Evolutionary conservation across 2,888 invertebrate species (phyloP), one percentile per base, ranked within the genome.

Genomic region (Schrankia costaestrigalis): DNA sequence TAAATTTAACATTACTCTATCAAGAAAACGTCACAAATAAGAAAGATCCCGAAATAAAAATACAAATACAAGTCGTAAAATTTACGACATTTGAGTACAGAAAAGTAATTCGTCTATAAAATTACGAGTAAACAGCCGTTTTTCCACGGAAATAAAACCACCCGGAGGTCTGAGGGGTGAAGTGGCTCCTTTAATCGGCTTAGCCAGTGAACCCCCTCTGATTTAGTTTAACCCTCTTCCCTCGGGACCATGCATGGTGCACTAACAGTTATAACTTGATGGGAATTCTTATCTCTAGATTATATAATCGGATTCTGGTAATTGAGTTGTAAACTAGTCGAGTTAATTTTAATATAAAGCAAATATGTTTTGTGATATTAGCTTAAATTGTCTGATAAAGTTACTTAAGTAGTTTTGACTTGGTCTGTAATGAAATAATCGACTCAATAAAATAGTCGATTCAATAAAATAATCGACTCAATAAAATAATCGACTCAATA

Each of bases 121-220:
- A 85, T 85, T 82, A 85, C 80, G 70, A 75, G 78, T 81, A 85
- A 85, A 84, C 86, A 85, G 82, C 74, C 81, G 82, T 84, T 85
- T 84, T 82, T 83, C 78, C 71, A 71, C 64, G 75, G 78, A 75
- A 80, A 84, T 85, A 82, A 84, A 82, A 71, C 71, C 72, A 57
- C 77, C 78, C 74, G n/a, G 22, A 34, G 45, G 46, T 39, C 14
- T 64, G 61, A 59, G 40, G 48, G 50, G 61, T 64, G 67, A 38
- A 66, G 64, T 68, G 84, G 84, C 84, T 86, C 67, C 77, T 78
- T 80, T 86, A 86, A 86, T 83, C 87, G 79, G 87, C 83, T 87
- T 86, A 85, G 65, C 56, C 24, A 43, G 35, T 51, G 52, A 62
- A 60, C 74, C 78, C n/a, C 77, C 78, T 71, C 69, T 54, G 71